A percentile compares a stretch with the other conserved stretches of the same genome.
Conservation (phyloP, 1,140 invertebrate genomes). For the Protaetia brevitarsis region DNA sequence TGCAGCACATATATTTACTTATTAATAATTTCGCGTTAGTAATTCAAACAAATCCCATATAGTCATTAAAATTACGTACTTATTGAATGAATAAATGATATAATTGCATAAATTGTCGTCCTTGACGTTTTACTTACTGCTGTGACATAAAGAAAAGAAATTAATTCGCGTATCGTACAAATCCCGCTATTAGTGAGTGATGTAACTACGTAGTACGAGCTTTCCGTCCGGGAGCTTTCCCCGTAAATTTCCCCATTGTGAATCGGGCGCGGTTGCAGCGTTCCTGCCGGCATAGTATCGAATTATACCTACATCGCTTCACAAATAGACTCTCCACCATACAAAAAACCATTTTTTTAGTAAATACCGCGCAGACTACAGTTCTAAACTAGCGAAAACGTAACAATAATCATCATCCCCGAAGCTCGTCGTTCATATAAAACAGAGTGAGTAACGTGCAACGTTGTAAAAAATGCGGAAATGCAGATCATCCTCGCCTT, state of each 20-base stretch:
- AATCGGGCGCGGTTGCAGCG: constrained; percentile 25
- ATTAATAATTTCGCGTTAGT: neutral
- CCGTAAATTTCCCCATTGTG: constrained; percentile 23
- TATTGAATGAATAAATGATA: neutral
- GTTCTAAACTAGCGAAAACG: too few species aligned
- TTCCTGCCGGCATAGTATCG: constrained; percentile 35
- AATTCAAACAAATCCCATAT: too few species aligned
- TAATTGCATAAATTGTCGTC: constrained; percentile 4
- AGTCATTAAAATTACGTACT: neutral
- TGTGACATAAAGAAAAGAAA: neutral
- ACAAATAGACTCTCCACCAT: constrained; percentile 31
- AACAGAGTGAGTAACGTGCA: neutral
- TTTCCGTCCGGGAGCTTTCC: constrained; percentile 7
- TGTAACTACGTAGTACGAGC: constrained; percentile 3
- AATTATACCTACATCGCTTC: constrained; percentile 38
- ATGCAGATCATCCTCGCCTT: constrained; percentile 16
- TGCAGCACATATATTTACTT: neutral
- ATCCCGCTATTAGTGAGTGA: neutral
- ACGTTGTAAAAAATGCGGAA: neutral
- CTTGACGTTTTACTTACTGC: neutral
- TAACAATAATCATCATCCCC: too few species aligned
- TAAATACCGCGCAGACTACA: constrained; percentile 1
- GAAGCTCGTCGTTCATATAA: constrained; percentile 26
- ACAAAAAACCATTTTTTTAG: constrained; percentile 6
- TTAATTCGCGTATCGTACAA: neutral